These are phyloP conservation scores for Cryptotermes secundus DNA, from an alignment of 1,140 invertebrate genomes.

Conservation along the genomic window DNA sequence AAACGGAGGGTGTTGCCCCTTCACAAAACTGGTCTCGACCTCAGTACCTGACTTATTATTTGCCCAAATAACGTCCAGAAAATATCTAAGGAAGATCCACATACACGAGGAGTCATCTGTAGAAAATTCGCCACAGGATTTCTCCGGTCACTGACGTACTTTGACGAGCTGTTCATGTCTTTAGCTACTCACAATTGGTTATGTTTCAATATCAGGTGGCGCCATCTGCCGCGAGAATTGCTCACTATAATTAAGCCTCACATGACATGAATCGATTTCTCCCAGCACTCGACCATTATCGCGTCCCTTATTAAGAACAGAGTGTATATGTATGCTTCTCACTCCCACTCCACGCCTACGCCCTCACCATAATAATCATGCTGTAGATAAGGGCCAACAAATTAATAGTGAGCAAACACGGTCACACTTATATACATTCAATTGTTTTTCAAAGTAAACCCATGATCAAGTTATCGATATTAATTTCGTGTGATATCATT, in stretches of 20 bases:
- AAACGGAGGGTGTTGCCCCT: no score
- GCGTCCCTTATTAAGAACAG: not conserved
- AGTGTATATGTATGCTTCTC: no score
- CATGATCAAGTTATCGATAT: not conserved
- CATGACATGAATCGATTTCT: not conserved
- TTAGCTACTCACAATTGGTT: not conserved
- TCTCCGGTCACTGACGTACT: no score
- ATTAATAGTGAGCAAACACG: not conserved
- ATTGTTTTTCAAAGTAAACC: slow-evolving; percentile 15
- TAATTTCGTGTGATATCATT: not conserved
- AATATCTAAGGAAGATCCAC: no score
- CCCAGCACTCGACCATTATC: not conserved
- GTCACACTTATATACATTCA: not conserved
- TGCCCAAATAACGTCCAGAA: no score
- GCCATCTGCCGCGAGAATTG: not conserved
- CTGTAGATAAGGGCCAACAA: slow-evolving; percentile 1
- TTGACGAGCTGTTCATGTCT: no score
- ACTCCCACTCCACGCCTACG: not conserved
- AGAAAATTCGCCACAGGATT: no score
- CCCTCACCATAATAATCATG: not conserved
- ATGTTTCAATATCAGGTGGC: not conserved
- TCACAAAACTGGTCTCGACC: no score
- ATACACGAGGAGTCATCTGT: no score
- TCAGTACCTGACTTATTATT: no score
- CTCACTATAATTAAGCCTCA: not conserved